A percentile compares a stretch with the other conserved stretches of the same genome.
Evolutionary conservation across 1,140 invertebrate genomes (phyloP).

Genomic region (Drosophila sp.): DNA sequence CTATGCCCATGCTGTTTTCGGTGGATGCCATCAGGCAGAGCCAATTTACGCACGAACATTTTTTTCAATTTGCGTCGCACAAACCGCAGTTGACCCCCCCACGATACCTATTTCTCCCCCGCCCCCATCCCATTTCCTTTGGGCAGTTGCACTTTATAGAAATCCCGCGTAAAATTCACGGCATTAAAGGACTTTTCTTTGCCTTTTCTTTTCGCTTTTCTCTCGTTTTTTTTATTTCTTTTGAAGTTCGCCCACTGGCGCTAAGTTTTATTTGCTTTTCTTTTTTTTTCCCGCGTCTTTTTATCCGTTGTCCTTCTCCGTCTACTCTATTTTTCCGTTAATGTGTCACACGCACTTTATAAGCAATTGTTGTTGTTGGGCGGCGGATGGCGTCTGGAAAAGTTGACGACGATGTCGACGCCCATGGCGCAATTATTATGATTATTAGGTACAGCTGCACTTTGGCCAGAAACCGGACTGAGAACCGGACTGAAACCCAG

Average conservation of each 20-base stretch:
- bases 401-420: conserved; percentile 73
- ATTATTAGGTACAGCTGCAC: conserved; percentile 81
- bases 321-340: conserved; percentile 51
- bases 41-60: conserved; percentile 80
- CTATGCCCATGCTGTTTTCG: conserved; percentile 39
- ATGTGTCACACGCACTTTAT: conserved; percentile 82
- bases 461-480: conserved; percentile 32
- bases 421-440: conserved; percentile 81
- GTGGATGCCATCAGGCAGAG: conserved; percentile 42
- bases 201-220: conserved; percentile 17
- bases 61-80: conserved; percentile 68
- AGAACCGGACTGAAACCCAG: neutral
- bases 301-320: conserved; percentile 33
- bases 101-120: neutral
- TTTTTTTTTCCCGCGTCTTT: conserved; percentile 51
- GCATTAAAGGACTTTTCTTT: conserved; percentile 77
- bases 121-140: neutral
- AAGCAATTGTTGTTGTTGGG: conserved; percentile 70
- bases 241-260: conserved; percentile 72
- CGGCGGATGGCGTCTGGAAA: conserved; percentile 67
- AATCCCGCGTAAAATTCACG: conserved; percentile 78
- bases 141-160: conserved; percentile 67
- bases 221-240: conserved; percentile 71
- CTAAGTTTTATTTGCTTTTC: conserved; percentile 71
- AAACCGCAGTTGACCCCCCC: conserved; percentile 58